Conservation (phyloP, 2,113 vertebrate genomes). For the Paralichthys olivaceus region DNA sequence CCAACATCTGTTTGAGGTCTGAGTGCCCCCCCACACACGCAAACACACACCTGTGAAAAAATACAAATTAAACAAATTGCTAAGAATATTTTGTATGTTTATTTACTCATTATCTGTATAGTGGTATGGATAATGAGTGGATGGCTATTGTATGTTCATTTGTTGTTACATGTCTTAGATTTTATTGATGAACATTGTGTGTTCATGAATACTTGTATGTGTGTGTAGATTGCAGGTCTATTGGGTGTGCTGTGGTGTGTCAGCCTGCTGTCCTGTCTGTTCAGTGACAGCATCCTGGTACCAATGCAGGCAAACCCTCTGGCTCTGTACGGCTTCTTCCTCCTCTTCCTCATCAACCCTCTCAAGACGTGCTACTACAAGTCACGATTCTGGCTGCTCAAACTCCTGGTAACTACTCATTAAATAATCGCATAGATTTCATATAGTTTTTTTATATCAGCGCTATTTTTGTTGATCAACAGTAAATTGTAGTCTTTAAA, state of each 20-base stretch:
- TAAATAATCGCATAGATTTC: background rate
- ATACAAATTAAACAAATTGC: background rate
- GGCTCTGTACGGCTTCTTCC: conserved; percentile 95
- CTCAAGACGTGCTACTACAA: conserved; percentile 99
- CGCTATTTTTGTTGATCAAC: background rate
- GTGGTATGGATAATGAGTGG: background rate
- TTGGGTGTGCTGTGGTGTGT: conserved; percentile 97
- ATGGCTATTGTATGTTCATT: no score
- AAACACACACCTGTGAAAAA: background rate
- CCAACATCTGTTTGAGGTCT: conserved; percentile 99
- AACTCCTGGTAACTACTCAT: conserved; percentile 88
- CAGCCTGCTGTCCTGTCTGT: conserved; percentile 95
- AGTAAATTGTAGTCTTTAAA: no score
- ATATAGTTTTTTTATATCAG: background rate
- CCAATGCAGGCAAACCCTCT: conserved; percentile 95
- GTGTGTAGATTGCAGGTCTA: conserved; percentile 87
- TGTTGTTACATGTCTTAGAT: no score
- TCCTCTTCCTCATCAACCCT: conserved; percentile 98
- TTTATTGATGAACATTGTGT: background rate
- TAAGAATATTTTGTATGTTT: background rate
- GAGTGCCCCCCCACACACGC: background rate
- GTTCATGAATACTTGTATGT: no score
- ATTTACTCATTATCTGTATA: no score
- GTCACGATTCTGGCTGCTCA: conserved; percentile 98
- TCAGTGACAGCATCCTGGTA: conserved; percentile 84